Conservation (phyloP, 2,888 invertebrate genomes). For the Clitarchus hookeri region DNA sequence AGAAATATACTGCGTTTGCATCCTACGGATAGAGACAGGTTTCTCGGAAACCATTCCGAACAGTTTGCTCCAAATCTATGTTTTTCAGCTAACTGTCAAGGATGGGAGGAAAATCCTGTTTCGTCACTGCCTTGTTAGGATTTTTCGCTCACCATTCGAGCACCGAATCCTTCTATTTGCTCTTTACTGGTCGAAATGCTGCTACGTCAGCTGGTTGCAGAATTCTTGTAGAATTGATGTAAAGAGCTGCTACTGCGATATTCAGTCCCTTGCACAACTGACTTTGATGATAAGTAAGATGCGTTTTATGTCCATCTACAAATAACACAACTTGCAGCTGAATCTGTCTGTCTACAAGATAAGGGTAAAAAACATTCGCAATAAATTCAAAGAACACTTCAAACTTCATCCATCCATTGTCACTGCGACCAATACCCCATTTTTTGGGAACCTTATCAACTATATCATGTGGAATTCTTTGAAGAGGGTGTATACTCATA, state of each 20-base stretch:
- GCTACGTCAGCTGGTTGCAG: background rate
- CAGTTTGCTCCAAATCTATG: conserved; percentile 46
- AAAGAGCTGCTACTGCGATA: background rate
- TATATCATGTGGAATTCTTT: no score
- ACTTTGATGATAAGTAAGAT: no score
- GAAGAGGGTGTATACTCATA: no score
- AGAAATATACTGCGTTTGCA: conserved; percentile 5
- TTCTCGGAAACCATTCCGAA: conserved; percentile 48
- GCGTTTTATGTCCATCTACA: no score
- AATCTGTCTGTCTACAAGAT: no score
- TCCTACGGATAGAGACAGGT: conserved; percentile 43
- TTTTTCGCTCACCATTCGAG: background rate
- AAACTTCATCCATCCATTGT: no score
- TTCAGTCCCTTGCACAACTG: background rate
- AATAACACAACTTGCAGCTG: no score
- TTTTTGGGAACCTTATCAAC: no score
- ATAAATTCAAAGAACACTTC: no score
- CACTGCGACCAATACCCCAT: no score
- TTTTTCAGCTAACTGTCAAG: background rate
- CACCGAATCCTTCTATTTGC: background rate
- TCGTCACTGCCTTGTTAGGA: background rate
- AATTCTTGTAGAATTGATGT: background rate
- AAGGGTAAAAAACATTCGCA: no score
- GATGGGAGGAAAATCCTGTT: background rate
- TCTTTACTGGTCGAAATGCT: background rate